Base-by-base conservation (phyloP, 2,113 vertebrate species). In the Meleagris gallopavo region DNA sequence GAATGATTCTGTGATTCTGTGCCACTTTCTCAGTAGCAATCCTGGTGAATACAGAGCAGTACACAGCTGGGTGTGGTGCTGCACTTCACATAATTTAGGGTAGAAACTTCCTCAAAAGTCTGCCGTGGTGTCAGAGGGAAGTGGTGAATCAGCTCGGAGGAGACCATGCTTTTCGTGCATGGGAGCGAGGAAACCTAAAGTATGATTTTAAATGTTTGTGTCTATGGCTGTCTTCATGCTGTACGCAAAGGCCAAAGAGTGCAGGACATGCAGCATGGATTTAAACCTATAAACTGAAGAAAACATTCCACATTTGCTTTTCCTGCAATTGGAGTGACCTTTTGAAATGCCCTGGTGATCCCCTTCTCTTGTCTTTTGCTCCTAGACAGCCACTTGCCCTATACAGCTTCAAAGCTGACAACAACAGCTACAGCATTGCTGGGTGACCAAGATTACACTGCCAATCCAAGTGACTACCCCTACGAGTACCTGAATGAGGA, bases 401-500 rank as follows among this genome's bases (percentile, higher is more conserved):
- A 22, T 0, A 0, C 15, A 14, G 6, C 81, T 58, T 86, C 69
- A 27, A 4, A 12, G 34, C 69, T 94, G 94, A 14, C 69, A 61
- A 6, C 81, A 3, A 6, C 65, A 1, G 3, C 76, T 50, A 34
- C 7, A 57, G 10, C 30, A 21, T 76, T 30, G 81, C 22, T 57
- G 75, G 13, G 2, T n/a, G 40, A 38, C 55, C 65, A 58, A 4
- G 11, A 41, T 38, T 4, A 21, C 13, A 10, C 62, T 22, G 90
- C 89, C 70, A 96, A 65, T 48, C 52, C 19, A 2, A 97, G 81
- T 2, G 45, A 84, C 77, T 97, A 97, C 2, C 73, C 14, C 0
- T 97, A 97, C 0, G 70, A 97, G 29, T 98, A 97, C 83, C 17
- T 92, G 93, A 82, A 91, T 0, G 87, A 97, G 4, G 96, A 93